Base-by-base conservation (phyloP, 2,888 invertebrate species). In the Kryphioiulus occultus region DNA sequence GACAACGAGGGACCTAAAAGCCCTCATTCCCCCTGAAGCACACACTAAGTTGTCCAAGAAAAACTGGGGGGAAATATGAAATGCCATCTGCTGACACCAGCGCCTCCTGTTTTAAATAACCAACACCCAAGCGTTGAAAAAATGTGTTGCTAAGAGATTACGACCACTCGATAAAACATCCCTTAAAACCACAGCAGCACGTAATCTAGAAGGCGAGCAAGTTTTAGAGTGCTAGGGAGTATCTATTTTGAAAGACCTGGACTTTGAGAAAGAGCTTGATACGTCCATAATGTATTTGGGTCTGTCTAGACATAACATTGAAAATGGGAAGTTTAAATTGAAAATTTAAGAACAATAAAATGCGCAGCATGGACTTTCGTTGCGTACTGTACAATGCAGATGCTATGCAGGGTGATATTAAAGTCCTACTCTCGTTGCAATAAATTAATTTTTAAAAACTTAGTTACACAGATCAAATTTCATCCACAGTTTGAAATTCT, bases 31-130 rank as follows among this genome's bases (percentile, higher is more conserved):
- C n/a, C n/a, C n/a, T n/a, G n/a, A n/a, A n/a, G n/a, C n/a, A n/a
- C n/a, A 26, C 26, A 26, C 68, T 26, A 59, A n/a, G 68, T 68
- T 68, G 68, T 26, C 68, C 7, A 26, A 26, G 26, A 68, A 68
- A 68, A 68, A 68, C 39, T 59, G 59, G 26, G 68, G 68, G 68
- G n/a, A 47, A 68, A 68, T 68, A 68, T 68, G 68, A 68, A 68
- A 68, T 68, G 26, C 68, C 68, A 68, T 68, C 68, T 68, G 68
- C 26, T 26, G 26, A 68, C 22, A 68, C 68, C 12, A 68, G 26
- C 12, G 10, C 26, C 68, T 12, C 26, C 68, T 68, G 68, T 68
- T 68, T 22, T 26, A 68, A 68, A 26, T 68, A 68, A 26, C 68
- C 68, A 68, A 68, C 26, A 68, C 26, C 22, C 26, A 26, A 26